A percentile compares a stretch with the other conserved stretches of the same genome.
Evolutionary conservation across 2,113 vertebrate species (phyloP).

Genomic region (Psephotus haematonotus): DNA sequence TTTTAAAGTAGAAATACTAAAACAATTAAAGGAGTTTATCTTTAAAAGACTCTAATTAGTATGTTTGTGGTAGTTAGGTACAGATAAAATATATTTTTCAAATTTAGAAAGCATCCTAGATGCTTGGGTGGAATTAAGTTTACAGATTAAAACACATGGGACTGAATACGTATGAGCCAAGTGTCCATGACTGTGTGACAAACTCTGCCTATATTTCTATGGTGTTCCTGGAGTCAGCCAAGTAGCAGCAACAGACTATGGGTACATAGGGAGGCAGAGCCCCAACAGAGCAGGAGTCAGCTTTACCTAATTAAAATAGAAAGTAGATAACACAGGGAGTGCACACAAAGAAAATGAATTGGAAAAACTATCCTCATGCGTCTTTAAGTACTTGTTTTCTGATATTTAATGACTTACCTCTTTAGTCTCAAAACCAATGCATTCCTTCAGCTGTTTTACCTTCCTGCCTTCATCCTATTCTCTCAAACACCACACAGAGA

Average conservation of each 20-base stretch:
- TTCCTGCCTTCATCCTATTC: background rate
- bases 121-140: background rate
- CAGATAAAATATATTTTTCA: background rate
- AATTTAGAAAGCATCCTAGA: fast-evolving
- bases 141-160: background rate
- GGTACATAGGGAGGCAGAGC: background rate
- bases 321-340: background rate
- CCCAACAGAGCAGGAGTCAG: background rate
- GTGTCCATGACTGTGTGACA: background rate
- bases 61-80: background rate
- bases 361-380: background rate
- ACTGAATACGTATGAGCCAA: background rate
- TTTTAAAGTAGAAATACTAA: background rate
- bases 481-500: background rate
- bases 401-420: background rate
- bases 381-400: background rate
- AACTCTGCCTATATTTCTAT: background rate
- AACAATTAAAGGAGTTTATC: background rate
- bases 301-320: background rate
- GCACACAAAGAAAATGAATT: background rate
- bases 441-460: background rate
- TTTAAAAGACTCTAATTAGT: background rate
- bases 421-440: background rate
- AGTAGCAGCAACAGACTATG: background rate
- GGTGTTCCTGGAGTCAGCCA: background rate